Percentiles rank a stretch among this genome's conserved stretches.
Evolutionary conservation across 2,888 invertebrate genomes (phyloP).

Genomic region (Brachylomia viminalis): DNA sequence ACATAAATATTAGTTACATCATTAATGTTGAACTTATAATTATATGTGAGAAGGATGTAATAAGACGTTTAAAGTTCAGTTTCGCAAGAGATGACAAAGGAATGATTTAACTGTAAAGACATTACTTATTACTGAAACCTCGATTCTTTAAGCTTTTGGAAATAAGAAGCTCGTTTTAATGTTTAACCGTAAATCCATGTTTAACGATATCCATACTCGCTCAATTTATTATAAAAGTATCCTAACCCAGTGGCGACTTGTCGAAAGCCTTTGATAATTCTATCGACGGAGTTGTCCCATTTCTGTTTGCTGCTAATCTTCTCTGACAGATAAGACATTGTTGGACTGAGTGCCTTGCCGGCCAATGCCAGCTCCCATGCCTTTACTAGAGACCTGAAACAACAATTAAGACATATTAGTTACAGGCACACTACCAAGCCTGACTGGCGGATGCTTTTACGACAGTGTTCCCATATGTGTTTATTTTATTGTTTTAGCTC

Average conservation of each 20-base stretch:
- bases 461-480: not conserved
- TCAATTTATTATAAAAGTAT: not conserved
- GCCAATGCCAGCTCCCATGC: slow-evolving; percentile 92
- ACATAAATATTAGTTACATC: too few relatives aligned
- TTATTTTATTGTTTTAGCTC: not conserved
- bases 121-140: not conserved
- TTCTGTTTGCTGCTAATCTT: slow-evolving; percentile 61
- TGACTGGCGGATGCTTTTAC: too few relatives aligned
- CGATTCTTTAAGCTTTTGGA: not conserved
- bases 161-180: not conserved
- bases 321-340: slow-evolving; percentile 88
- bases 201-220: not conserved
- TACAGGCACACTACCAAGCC: not conserved
- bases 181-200: not conserved
- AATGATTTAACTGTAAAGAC: not conserved
- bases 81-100: not conserved
- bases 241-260: slow-evolving; percentile 91
- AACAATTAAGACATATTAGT: not conserved
- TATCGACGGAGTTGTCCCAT: slow-evolving; percentile 87
- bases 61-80: too few relatives aligned
- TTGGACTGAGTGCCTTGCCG: slow-evolving; percentile 91
- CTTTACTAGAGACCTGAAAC: slow-evolving; percentile 93
- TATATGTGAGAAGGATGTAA: too few relatives aligned
- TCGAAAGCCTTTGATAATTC: slow-evolving; percentile 90
- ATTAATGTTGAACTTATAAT: too few relatives aligned